Base-by-base conservation (phyloP, 2,797 vertebrate genomes). In the Sternotherus odoratus region DNA sequence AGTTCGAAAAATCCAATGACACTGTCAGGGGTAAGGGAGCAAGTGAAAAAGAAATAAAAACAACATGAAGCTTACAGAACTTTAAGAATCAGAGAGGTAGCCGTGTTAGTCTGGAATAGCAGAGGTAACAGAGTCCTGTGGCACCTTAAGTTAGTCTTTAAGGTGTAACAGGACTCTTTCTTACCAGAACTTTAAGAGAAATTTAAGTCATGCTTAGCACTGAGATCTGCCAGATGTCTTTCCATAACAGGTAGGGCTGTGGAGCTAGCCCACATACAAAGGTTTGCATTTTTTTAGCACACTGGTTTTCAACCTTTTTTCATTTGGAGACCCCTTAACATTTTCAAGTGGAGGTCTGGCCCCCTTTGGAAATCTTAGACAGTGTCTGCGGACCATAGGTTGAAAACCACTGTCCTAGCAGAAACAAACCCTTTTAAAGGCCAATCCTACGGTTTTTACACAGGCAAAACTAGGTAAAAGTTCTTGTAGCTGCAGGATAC, bases 401-500 rank as follows among this genome's bases (percentile, higher is more conserved):
- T 60, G 57, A 60, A 33, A 60, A 16, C 30, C 57, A 60, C 28
- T 33, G 56, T 16, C 21, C 17, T 79, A 60, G 48, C 11, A 72
- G 9, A 50, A 19, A 43, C 43, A n/a, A 26, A 79, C 15, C 10
- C 16, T 50, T 39, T 11, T 5, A 33, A 50, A 21, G 30, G 48
- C 43, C 72, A 46, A 28, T 74, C 26, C 24, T 16, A 43, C 21
- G 28, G 69, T 74, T 24, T 74, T 74, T 46, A 74, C 43, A 28
- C 46, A 77, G 46, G 26, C 28, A 49, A 77, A 49, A 49, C 87
- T 92, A 96, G 95, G 97, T 88, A 88, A 97, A 96, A 87, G 96
- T 95, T 96, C 97, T 94, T 26, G 51, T 21, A 85, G 97, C 56
- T 84, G 94, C 77, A 56, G 96, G 97, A 94, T 91, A n/a, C 8